Percentiles rank a stretch among this genome's conserved stretches.
Conservation (phyloP, 2,888 invertebrate genomes). For the Fragum sueziense region DNA sequence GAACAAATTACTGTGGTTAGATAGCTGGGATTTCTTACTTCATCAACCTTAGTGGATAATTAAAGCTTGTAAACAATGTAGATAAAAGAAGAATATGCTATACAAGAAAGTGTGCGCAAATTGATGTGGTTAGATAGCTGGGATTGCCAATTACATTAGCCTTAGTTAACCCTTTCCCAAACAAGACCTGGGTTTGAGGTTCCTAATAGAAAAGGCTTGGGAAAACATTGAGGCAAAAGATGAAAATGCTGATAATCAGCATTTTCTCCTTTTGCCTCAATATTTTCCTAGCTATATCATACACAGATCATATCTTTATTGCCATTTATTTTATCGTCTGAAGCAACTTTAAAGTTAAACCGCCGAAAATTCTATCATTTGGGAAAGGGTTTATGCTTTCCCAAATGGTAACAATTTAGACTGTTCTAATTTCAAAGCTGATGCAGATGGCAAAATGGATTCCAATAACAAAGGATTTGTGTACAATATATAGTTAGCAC, state of each 20-base stretch:
- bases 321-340: too few species aligned
- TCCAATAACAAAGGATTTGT: too few species aligned
- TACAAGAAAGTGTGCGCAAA: not conserved
- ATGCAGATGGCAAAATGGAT: too few species aligned
- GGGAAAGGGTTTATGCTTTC: not conserved
- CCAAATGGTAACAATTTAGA: not conserved
- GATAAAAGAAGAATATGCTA: not conserved
- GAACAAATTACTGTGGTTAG: too few species aligned
- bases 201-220: too few species aligned
- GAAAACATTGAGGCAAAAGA: too few species aligned
- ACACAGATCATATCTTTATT: too few species aligned
- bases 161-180: too few species aligned
- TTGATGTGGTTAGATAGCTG: not conserved
- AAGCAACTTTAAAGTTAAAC: too few species aligned
- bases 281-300: too few species aligned
- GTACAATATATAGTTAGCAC: too few species aligned
- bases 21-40: not conserved
- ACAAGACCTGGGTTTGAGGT: too few species aligned
- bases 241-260: not conserved
- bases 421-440: not conserved
- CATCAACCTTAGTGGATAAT: not conserved
- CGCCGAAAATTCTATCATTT: not conserved
- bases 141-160: not conserved
- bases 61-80: not conserved
- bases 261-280: not conserved